Evolutionary conservation across 53 echinoderm and acorn worm species (phyloP).

Genomic region (Echinarachnius parma): DNA sequence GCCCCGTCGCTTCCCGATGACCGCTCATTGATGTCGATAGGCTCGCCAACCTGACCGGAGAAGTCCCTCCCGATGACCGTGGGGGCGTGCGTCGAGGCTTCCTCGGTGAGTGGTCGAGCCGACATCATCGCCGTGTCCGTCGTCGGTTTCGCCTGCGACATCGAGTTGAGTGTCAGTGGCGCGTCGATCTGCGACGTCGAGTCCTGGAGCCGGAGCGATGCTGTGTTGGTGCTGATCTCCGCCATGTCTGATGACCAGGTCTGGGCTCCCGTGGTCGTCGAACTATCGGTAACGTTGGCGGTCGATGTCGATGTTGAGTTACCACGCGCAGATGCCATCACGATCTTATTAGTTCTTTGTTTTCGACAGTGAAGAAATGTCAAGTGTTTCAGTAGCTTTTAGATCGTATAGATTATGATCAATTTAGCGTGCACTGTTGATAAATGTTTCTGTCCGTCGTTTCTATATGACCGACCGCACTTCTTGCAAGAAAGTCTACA

Average conservation of each 20-base stretch:
- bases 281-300: no score
- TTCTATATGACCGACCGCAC: no score
- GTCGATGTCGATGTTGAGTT: neutral
- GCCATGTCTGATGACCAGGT: neutral
- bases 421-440: no score
- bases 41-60: constrained; percentile 2
- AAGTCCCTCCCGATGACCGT: constrained; percentile 3
- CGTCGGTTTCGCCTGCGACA: constrained; percentile 30
- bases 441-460: no score
- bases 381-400: no score
- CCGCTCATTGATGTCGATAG: neutral
- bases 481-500: no score
- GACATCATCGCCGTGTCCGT: constrained; percentile 35
- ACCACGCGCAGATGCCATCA: constrained; percentile 17
- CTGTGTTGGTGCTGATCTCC: constrained; percentile 28
- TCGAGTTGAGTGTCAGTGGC: constrained; percentile 9
- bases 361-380: no score
- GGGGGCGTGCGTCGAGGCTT: constrained; percentile 10
- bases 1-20: neutral
- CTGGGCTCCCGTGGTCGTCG: constrained; percentile 2
- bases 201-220: constrained; percentile 13
- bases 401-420: no score
- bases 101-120: constrained; percentile 9
- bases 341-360: no score
- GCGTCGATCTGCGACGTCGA: constrained; percentile 28